Evolutionary conservation across 1,140 invertebrate species (phyloP), one percentile per base, ranked within the genome.

Genomic region (Rhyacophila brunnea): DNA sequence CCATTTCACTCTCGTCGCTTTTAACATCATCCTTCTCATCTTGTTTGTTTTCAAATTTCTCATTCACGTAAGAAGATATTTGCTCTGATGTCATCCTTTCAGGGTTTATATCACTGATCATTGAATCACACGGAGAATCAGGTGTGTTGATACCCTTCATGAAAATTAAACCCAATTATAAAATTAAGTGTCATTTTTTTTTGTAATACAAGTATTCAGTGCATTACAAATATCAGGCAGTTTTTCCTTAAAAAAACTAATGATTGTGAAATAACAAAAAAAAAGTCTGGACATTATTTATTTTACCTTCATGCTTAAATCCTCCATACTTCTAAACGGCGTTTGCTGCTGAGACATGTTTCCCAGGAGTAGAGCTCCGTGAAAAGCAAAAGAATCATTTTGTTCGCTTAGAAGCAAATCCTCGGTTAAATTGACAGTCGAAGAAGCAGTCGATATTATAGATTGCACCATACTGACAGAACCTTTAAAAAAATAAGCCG

Each of bases 291-390:
- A 44, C 34, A 35, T 35, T 17, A 32, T 49, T 34, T 49, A 9
- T 45, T 15, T 56, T 49, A 76, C 76, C 71, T 74, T 72, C 66
- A 76, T 74, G 50, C 68, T 68, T 1, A 78, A 66, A 51, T 78
- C 75, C 34, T 78, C 74, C 0, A 74, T 68, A 35, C 74, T 77
- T 11, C 70, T 63, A 35, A 70, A 70, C 0, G 71, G 73, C 1
- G 73, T 73, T 40, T 69, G 62, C 28, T 74, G 58, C 42, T 72
- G 70, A 6, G 73, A 60, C 14, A 73, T 43, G 20, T 71, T 75
- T 5, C 71, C 73, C 0, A 78, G 65, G 15, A 72, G 71, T 7
- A 77, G 51, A 0, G 73, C 70, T 15, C 74, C 75, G 9, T 66
- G 70, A 55, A 77, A 74, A 14, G 66, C 64, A 0, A 77, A 35